Conservation (phyloP, 2,888 invertebrate species). For the Rotaria magnacalcarata region DNA sequence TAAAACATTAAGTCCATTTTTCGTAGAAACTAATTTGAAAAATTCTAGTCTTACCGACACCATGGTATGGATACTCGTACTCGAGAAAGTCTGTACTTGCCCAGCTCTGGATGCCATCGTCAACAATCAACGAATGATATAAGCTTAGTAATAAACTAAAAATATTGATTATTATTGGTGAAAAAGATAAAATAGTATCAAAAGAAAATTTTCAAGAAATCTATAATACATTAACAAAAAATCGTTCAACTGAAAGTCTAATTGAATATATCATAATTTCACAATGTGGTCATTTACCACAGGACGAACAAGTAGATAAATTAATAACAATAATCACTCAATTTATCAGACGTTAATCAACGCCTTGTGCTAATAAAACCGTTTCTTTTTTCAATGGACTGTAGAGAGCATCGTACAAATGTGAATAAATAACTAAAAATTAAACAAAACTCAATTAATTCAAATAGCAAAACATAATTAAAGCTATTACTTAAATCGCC, state of each 20-base stretch:
- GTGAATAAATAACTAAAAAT: conserved; percentile 28
- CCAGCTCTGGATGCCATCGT: too few relatives aligned
- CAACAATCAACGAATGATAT: too few relatives aligned
- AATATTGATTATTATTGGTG: conserved; percentile 9
- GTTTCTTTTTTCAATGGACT: background rate
- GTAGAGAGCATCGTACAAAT: background rate
- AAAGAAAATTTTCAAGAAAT: conserved; percentile 7
- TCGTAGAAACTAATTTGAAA: too few relatives aligned
- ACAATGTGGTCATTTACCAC: conserved; percentile 6
- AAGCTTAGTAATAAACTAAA: background rate
- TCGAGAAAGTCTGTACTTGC: too few relatives aligned
- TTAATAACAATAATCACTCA: background rate
- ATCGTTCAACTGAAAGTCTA: background rate
- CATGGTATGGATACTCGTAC: too few relatives aligned
- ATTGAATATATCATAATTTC: background rate
- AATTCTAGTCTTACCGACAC: too few relatives aligned
- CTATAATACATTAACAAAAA: background rate
- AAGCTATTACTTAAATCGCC: conserved; percentile 3
- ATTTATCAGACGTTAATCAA: background rate
- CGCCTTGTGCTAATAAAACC: background rate
- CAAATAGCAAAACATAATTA: too few relatives aligned
- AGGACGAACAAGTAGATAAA: background rate
- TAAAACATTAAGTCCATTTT: too few relatives aligned
- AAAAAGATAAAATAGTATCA: conserved; percentile 24
- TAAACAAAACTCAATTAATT: background rate